A percentile compares a stretch with the other conserved stretches of the same genome.
Evolutionary conservation across 2,797 vertebrate genomes (phyloP).

Genomic region (Sphenodon punctatus): DNA sequence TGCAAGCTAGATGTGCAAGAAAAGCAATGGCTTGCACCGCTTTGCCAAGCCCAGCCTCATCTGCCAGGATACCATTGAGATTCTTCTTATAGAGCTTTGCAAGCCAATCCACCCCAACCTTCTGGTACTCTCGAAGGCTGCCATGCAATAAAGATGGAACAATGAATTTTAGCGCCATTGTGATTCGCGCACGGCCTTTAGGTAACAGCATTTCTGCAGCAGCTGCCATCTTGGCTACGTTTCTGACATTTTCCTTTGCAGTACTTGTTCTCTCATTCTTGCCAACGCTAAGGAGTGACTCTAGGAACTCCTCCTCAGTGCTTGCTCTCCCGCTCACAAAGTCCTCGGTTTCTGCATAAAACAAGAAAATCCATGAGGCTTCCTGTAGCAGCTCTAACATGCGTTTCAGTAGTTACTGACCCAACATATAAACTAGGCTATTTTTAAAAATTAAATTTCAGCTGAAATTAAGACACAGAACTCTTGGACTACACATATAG

Average conservation of each 20-base stretch:
- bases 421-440: neutral
- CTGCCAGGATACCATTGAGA: conserved; percentile 88
- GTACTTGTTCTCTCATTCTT: conserved; percentile 76
- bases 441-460: too few relatives aligned
- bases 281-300: conserved; percentile 86
- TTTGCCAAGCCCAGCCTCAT: conserved; percentile 91
- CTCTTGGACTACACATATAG: neutral
- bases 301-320: conserved; percentile 79
- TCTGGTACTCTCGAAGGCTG: conserved; percentile 85
- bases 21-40: conserved; percentile 89
- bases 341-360: conserved; percentile 71
- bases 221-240: conserved; percentile 85
- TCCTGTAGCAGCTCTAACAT: neutral
- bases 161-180: conserved; percentile 35
- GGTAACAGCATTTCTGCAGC: conserved; percentile 85
- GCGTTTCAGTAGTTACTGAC: neutral
- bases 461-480: neutral
- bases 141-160: conserved; percentile 80
- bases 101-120: conserved; percentile 89
- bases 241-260: conserved; percentile 75
- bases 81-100: conserved; percentile 84
- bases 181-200: conserved; percentile 82
- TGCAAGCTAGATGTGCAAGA: conserved; percentile 86
- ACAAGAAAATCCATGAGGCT: neutral
- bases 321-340: conserved; percentile 13